Conservation (phyloP, 2,888 invertebrate species). For the Silvanus unidentatus region DNA sequence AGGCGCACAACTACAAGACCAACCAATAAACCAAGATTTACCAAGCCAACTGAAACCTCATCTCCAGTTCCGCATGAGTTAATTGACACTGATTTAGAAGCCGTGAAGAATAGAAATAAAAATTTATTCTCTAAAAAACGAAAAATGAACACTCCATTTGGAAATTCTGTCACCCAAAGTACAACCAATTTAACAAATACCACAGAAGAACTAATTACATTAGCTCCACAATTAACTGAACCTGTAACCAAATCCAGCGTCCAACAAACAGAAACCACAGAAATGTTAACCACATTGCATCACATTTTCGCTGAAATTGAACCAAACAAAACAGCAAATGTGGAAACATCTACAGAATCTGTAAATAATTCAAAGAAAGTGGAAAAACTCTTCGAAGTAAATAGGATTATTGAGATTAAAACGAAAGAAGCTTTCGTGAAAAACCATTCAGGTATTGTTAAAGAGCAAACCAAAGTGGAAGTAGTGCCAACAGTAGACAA, state of each 20-base stretch:
- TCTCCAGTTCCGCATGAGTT: constrained; percentile 21
- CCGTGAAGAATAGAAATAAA: constrained; percentile 50
- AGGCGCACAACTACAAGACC: constrained; percentile 9
- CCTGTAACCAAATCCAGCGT: constrained; percentile 13
- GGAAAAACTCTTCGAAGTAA: constrained; percentile 62
- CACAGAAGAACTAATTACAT: constrained; percentile 13
- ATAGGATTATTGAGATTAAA: constrained; percentile 62
- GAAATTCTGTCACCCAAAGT: constrained; percentile 9
- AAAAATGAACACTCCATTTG: constrained; percentile 36
- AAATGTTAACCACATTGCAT: constrained; percentile 42
- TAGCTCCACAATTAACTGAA: constrained; percentile 12
- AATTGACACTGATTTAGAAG: constrained; percentile 47
- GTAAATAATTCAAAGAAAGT: constrained; percentile 42
- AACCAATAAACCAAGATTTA: constrained; percentile 12
- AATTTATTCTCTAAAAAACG: constrained; percentile 48
- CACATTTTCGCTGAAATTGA: constrained; percentile 49
- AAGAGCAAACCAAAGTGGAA: constrained; percentile 52
- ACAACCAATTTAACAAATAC: constrained; percentile 8
- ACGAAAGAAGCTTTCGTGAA: constrained; percentile 59
- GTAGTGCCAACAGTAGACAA: constrained; percentile 57
- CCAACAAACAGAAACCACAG: constrained; percentile 25
- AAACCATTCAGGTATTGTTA: constrained; percentile 36
- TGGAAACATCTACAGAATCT: constrained; percentile 37
- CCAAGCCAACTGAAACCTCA: constrained; percentile 22
- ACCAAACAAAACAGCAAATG: constrained; percentile 30